Evolutionary conservation across 2,888 invertebrate genomes (phyloP).

Genomic region (Nemotelus nigrinus): DNA sequence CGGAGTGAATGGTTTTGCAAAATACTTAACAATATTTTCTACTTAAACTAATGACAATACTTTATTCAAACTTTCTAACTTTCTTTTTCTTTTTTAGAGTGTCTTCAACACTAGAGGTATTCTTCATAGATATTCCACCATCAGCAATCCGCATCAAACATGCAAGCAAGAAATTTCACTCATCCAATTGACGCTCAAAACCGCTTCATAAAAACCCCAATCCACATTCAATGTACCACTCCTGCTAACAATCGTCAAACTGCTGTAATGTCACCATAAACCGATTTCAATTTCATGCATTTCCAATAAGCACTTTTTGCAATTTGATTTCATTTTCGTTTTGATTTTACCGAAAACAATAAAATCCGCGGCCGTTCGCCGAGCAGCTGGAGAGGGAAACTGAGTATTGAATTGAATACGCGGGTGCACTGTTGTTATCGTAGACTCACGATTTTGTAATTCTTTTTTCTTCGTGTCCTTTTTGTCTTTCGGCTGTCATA

Average conservation of each 20-base stretch:
- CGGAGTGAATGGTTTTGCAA: no score
- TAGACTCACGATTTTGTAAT: not conserved
- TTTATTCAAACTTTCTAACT: no score
- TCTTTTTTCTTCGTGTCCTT: not conserved
- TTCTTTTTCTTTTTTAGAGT: no score
- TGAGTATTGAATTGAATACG: no score
- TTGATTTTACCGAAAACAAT: not conserved
- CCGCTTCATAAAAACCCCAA: slow-evolving; percentile 7
- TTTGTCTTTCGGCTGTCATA: slow-evolving; percentile 42
- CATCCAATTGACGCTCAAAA: slow-evolving; percentile 10
- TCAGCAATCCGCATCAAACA: not conserved
- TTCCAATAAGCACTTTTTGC: slow-evolving; percentile 46
- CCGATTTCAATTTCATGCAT: slow-evolving; percentile 50
- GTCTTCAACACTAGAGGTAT: not conserved
- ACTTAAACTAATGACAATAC: no score
- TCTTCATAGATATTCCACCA: not conserved
- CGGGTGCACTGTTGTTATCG: not conserved
- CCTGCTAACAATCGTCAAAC: slow-evolving; percentile 5
- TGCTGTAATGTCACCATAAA: slow-evolving; percentile 45
- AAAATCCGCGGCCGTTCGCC: not conserved
- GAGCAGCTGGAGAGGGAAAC: no score
- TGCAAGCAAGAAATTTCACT: slow-evolving; percentile 21
- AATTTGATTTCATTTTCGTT: slow-evolving; percentile 35
- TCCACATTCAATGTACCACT: slow-evolving; percentile 3
- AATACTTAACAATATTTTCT: no score